Conservation (phyloP, 2,888 invertebrate species). For the Ypsolopha scabrella region DNA sequence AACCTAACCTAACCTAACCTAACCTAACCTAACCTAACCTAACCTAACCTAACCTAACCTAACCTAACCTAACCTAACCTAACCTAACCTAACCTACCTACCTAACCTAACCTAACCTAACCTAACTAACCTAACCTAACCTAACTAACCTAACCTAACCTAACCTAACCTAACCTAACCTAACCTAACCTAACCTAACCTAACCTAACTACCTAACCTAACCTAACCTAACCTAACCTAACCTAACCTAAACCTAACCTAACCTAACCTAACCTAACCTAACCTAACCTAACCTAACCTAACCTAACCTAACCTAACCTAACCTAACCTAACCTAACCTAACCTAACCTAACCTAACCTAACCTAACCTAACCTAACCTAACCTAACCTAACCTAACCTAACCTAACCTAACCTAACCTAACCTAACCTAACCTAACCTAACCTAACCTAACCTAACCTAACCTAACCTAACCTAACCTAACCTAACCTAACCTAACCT, state of each 20-base stretch:
- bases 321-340: not conserved
- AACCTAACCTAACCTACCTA: conserved; percentile 2
- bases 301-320: not conserved
- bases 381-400: not conserved
- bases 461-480: conserved; percentile 18
- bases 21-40: conserved; percentile 9
- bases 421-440: not conserved
- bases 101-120: not conserved
- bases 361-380: conserved; percentile 3
- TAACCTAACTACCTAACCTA: conserved; percentile 11
- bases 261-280: no score
- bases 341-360: conserved; percentile 9
- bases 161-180: conserved; percentile 13
- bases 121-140: conserved; percentile 3
- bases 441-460: conserved; percentile 7
- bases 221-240: no score
- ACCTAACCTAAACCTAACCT: no score
- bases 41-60: conserved; percentile 7
- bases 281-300: no score
- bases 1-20: no score
- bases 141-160: conserved; percentile 10
- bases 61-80: conserved; percentile 4
- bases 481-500: conserved; percentile 7
- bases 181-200: conserved; percentile 15
- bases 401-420: conserved; percentile 14